Evolutionary conservation across 2,797 vertebrate species (phyloP).

Genomic region (Babyrousa celebensis): DNA sequence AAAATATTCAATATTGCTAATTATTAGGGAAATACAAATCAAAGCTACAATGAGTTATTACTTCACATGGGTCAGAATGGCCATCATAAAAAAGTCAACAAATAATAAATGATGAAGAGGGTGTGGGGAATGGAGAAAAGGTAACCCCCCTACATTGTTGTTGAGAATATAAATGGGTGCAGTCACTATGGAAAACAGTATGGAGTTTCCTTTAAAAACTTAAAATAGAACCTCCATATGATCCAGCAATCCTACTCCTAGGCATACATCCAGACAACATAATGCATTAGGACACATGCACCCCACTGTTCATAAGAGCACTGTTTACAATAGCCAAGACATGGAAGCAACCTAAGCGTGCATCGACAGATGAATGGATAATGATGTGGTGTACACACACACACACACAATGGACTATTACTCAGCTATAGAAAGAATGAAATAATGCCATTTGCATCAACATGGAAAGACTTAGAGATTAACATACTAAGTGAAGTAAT

Average conservation of each 20-base stretch:
- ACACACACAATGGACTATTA: background rate
- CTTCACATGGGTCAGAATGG: background rate
- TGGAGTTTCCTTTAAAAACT: background rate
- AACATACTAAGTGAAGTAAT: background rate
- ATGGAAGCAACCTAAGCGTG: background rate
- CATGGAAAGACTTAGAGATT: background rate
- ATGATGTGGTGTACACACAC: background rate
- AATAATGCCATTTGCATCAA: background rate
- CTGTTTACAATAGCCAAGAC: background rate
- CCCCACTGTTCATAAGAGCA: background rate
- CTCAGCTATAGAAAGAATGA: background rate
- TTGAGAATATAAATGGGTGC: background rate
- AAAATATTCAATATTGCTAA: background rate
- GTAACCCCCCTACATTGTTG: background rate
- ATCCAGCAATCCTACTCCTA: background rate
- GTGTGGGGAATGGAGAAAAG: background rate
- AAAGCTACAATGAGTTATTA: background rate
- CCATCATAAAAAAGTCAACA: background rate
- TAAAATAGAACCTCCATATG: background rate
- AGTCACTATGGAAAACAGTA: background rate
- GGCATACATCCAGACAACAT: background rate
- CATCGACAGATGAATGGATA: background rate
- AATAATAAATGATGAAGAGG: background rate
- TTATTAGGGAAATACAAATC: background rate
- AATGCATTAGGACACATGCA: background rate